Base-by-base conservation (phyloP, 2,888 invertebrate species). In the Xanthia icteritia region DNA sequence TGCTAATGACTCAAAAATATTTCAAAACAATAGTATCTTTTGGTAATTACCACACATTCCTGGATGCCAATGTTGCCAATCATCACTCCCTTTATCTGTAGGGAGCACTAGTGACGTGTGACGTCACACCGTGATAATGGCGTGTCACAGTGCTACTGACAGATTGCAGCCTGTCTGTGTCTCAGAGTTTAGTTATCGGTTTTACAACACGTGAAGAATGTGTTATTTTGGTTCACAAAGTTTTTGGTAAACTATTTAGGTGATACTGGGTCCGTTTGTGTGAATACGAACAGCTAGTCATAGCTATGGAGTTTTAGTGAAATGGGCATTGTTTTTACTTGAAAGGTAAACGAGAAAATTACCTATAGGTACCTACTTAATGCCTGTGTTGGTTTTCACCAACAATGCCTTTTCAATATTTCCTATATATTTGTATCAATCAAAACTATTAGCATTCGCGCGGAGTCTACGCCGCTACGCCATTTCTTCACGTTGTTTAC, bases 61-160 rank as follows among this genome's bases (percentile, higher is more conserved):
- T 67, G 84, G 80, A 90, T 91, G 86, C 89, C 89, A 78, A 81
- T 83, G 87, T 90, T 83, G 92, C 93, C 89, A 93, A 92, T 93
- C 90, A 91, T 89, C 73, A 58, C 65, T 39, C 48, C 74, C 31
- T 77, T 89, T 91, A 89, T 90, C 88, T 77, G 3, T 15, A n/a
- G 56, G 58, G 74, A 69, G 64, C 65, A 67, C 72, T 73, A 51
- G 56, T 67, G 64, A 51, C 73, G 60, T 27, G 31, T 83, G 77
- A 80, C 81, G 77, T 74, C 69, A 74, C 74, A 45, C 6, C 17
- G 17, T 27, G 60, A 79, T 84, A 82, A 75, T 74, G 58, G 63
- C 63, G 73, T 58, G 70, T 81, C 70, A 71, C 3, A 61, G 78
- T 75, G 84, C 68, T 77, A 77, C 56, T 82, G 84, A 88, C 81